Evolutionary conservation across 37 sponge, comb jelly and placozoan species (phyloP), one percentile per base, ranked within the genome.

Genomic region (Haliclona indistincta): DNA sequence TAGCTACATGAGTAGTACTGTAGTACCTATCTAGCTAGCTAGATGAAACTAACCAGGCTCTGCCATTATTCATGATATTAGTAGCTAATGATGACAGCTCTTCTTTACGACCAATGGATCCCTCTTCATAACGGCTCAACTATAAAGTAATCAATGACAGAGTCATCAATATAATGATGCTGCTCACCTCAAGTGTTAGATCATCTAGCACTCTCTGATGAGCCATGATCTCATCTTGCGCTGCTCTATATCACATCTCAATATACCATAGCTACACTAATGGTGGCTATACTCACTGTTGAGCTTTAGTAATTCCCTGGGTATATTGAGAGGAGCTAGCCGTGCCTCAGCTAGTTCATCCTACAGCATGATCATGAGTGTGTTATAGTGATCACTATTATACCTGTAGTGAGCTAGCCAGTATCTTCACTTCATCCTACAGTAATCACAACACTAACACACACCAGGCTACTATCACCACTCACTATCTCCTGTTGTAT

Each of bases 401-500:
- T 3, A 75, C 63, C 76, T 75, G 62, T 41, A 75, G 29, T 1
- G 15, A 25, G 15, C 26, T 34, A 44, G 61, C 76, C 63, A 42
- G 8, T 22, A n/a, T 23, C 3, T 55, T 33, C 41, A 73, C 2
- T n/a, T 56, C 74, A 6, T 55, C 74, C 74, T 73, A 20, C 25
- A 17, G 8, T 30, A 19, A 37, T 30, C 29, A 2, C 6, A 23
- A 58, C 40, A 25, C 5, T 39, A 34, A 51, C 13, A 5, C 25
- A 54, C n/a, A n/a, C n/a, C 15, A 58, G 29, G 6, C 25, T 11
- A 10, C 29, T 4, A 26, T 17, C 47, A 4, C 5, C 66, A 51
- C 74, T 56, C 58, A 86, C 86, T 29, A 41, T 73, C 56, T 86
- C 80, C 45, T 58, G 33, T n/a, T 54, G 38, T 10, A 79, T 42